These are phyloP conservation scores for Acheta domesticus DNA, from an alignment of 2,888 invertebrate genomes.

Conservation along the genomic window DNA sequence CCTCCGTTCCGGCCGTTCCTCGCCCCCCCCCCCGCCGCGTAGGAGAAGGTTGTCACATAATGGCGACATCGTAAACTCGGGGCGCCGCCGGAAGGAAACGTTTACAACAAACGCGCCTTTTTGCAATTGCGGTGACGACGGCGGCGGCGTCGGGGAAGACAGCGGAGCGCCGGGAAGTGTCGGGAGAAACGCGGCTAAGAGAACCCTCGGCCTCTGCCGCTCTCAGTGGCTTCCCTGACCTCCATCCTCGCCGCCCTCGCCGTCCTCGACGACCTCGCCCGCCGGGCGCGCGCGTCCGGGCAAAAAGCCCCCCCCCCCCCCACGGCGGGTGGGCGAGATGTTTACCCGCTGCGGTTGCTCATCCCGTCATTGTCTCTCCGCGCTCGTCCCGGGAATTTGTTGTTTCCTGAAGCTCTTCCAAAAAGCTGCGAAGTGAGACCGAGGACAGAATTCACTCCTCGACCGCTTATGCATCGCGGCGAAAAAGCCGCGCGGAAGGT, in stretches of 20 bases:
- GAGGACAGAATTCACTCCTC: no score
- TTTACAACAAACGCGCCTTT: slow-evolving; percentile 18
- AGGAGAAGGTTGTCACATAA: background rate
- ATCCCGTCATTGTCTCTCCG: background rate
- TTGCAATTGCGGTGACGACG: background rate
- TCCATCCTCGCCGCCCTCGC: background rate
- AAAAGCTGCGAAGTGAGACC: no score
- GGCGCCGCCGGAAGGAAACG: background rate
- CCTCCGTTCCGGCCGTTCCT: background rate
- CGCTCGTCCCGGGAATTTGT: background rate
- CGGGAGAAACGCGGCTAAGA: background rate
- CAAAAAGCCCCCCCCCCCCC: no score
- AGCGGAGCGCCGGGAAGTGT: background rate
- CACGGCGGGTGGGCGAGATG: background rate
- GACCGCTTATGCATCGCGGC: no score
- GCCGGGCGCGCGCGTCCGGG: no score
- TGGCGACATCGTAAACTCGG: slow-evolving; percentile 2
- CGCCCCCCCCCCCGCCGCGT: background rate
- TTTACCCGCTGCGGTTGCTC: background rate
- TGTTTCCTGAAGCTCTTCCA: background rate
- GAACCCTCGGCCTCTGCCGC: no score
- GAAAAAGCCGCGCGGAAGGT: no score
- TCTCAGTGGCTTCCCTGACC: background rate
- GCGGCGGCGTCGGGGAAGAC: no score
- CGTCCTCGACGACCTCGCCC: background rate